A percentile compares a stretch with the other conserved stretches of the same genome.
Conservation (phyloP, 2,113 vertebrate genomes). For the Tamias sibiricus region DNA sequence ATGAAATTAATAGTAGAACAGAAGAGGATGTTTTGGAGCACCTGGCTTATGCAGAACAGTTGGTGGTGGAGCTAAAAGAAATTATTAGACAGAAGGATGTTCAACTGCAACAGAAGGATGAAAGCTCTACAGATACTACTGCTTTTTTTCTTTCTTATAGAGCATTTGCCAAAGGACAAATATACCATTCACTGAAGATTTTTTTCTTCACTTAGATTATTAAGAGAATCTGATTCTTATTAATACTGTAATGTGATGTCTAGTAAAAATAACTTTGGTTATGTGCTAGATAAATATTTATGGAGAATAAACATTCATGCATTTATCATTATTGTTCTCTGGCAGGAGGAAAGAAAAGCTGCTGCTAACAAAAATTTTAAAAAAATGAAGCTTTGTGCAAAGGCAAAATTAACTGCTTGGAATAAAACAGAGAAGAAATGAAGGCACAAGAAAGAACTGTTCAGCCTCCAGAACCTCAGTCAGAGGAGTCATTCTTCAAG, state of each 20-base stretch:
- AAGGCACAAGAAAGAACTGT: constrained; percentile 86
- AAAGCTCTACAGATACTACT: constrained; percentile 88
- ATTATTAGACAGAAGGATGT: constrained; percentile 93
- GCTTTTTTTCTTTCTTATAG: neutral
- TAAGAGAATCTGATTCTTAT: constrained; percentile 15
- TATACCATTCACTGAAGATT: neutral
- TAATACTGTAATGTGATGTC: neutral
- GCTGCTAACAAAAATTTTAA: constrained; percentile 92
- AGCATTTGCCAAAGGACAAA: constrained; percentile 11
- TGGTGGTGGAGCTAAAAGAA: constrained; percentile 94
- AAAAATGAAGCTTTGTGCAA: constrained; percentile 96
- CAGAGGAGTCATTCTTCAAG: constrained; percentile 68
- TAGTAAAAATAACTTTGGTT: neutral
- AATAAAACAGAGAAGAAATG: constrained; percentile 93
- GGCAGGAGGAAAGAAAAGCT: constrained; percentile 92
- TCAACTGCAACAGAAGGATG: constrained; percentile 89
- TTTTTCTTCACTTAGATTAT: neutral
- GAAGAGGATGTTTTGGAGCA: constrained; percentile 90
- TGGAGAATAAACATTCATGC: neutral
- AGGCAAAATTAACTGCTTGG: constrained; percentile 92
- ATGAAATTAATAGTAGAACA: constrained; percentile 72
- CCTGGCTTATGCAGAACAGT: constrained; percentile 91
- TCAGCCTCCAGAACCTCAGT: neutral
- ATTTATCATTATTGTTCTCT: constrained; percentile 41
- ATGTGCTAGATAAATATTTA: neutral